Conservation (phyloP, 1,140 invertebrate species). For the Caenorhabditis briggsae region DNA sequence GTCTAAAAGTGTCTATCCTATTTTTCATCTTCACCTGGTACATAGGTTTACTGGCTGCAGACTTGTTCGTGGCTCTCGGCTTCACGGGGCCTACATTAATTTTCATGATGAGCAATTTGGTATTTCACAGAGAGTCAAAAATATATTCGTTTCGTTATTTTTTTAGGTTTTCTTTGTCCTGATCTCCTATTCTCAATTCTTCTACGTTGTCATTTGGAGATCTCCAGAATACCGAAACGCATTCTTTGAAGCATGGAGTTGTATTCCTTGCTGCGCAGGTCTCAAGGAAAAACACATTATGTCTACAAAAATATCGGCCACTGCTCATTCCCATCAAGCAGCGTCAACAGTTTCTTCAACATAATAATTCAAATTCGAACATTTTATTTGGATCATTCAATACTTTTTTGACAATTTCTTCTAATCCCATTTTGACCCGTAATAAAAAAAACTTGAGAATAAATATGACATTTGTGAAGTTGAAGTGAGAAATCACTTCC, state of each 20-base stretch:
- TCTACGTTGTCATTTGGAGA: slow-evolving; percentile 38
- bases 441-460: neutral
- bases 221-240: slow-evolving; percentile 50
- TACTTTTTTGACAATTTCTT: neutral
- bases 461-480: slow-evolving; percentile 43
- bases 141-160: neutral
- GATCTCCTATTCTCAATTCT: slow-evolving; percentile 46
- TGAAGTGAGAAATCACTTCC: slow-evolving; percentile 39
- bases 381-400: neutral
- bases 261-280: neutral
- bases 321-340: neutral
- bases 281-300: neutral
- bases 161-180: slow-evolving; percentile 49
- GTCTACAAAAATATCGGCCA: slow-evolving; percentile 25
- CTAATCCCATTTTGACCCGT: slow-evolving; percentile 11
- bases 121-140: neutral
- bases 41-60: slow-evolving; percentile 27
- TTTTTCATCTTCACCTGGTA: slow-evolving; percentile 46
- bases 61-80: neutral
- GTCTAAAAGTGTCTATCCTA: neutral
- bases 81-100: slow-evolving; percentile 1
- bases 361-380: neutral
- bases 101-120: slow-evolving; percentile 48
- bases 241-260: slow-evolving; percentile 11
- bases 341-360: neutral